phyloP scores from a whole-genome alignment of 2,888 invertebrate genomes.

The Hemicrepidius hirtus region DNA sequence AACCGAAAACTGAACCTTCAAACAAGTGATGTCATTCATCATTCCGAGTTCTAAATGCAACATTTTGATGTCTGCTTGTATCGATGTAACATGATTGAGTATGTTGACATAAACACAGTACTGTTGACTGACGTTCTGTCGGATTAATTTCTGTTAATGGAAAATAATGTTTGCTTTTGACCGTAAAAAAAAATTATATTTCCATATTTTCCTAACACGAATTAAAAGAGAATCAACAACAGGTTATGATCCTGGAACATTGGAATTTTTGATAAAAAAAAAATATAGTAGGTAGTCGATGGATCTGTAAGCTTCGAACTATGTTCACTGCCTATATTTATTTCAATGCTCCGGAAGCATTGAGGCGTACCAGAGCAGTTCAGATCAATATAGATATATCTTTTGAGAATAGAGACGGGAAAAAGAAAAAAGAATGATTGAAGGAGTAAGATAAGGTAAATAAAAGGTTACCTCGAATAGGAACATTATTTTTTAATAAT shows the following conservation, averaged over 20 bases:
- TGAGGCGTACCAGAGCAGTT: conserved; percentile 16
- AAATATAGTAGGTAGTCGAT: neutral
- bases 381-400: conserved; percentile 25
- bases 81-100: neutral
- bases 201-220: neutral
- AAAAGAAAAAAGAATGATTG: conserved; percentile 11
- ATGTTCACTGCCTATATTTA: conserved; percentile 12
- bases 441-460: conserved; percentile 20
- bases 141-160: conserved; percentile 21
- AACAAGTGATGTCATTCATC: conserved; percentile 7
- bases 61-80: neutral
- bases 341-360: conserved; percentile 18
- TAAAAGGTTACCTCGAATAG: conserved; percentile 3
- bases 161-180: conserved; percentile 1
- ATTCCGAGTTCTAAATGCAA: neutral
- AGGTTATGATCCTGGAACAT: too few relatives aligned
- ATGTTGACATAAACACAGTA: conserved; percentile 1
- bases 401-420: neutral
- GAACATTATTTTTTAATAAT: neutral
- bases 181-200: neutral
- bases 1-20: neutral
- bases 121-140: conserved; percentile 3
- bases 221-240: neutral
- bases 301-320: neutral
- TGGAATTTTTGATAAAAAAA: too few relatives aligned